Evolutionary conservation across 1,140 invertebrate species (phyloP).

Genomic region (Panonychus citri): DNA sequence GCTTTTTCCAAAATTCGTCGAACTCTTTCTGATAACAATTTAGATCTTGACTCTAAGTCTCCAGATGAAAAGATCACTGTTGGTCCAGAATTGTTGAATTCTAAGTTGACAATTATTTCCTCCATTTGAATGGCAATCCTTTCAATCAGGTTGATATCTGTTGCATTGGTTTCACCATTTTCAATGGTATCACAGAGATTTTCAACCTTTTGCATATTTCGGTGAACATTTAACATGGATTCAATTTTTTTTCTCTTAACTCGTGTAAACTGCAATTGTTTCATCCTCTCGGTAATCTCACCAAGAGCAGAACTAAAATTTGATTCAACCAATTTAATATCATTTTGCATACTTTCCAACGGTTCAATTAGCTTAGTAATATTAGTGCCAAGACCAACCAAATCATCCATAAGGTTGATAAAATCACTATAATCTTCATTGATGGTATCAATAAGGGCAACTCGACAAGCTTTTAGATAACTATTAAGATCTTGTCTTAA

Average conservation of each 20-base stretch:
- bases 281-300: not conserved
- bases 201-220: not conserved
- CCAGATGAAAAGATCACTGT: not conserved
- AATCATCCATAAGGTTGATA: slow-evolving; percentile 77
- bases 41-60: not conserved
- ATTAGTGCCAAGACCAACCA: slow-evolving; percentile 67
- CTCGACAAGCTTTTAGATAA: slow-evolving; percentile 33
- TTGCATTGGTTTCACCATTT: not conserved
- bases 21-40: not conserved
- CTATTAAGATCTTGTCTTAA: not conserved
- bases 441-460: slow-evolving; percentile 84
- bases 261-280: not conserved
- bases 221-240: not conserved
- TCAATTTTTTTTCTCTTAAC: slow-evolving; percentile 1
- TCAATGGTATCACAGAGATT: not conserved
- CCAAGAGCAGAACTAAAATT: not conserved
- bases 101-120: not conserved
- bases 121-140: not conserved
- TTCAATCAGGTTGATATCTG: not conserved
- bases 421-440: slow-evolving; percentile 94
- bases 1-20: not conserved
- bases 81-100: not conserved
- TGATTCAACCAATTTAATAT: slow-evolving; percentile 29
- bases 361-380: slow-evolving; percentile 53
- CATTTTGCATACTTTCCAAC: slow-evolving; percentile 47